Percentiles rank a stretch among this genome's conserved stretches.
Conservation (phyloP, 2,113 vertebrate species). For the Pterocles gutturalis region DNA sequence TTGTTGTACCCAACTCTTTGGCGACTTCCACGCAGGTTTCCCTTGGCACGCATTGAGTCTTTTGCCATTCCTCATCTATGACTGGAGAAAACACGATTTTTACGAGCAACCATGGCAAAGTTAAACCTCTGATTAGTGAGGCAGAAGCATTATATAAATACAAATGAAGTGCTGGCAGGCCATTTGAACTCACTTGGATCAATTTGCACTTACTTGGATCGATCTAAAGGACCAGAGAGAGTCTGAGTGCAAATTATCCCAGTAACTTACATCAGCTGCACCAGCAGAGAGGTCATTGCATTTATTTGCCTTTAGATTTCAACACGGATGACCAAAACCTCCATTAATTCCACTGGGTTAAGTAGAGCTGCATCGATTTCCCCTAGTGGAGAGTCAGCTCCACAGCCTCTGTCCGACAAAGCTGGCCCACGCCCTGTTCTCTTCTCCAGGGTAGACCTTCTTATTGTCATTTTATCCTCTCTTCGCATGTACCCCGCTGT, state of each 20-base stretch:
- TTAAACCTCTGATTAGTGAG: background rate
- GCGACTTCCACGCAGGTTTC: slow-evolving; percentile 94
- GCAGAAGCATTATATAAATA: slow-evolving; percentile 12
- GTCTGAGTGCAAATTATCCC: slow-evolving; percentile 10
- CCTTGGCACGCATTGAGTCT: slow-evolving; percentile 93
- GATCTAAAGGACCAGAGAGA: background rate
- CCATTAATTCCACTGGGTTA: background rate
- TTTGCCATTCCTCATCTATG: slow-evolving; percentile 97
- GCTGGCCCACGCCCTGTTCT: background rate
- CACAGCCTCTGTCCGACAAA: background rate
- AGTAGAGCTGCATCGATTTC: background rate
- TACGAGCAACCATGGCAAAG: background rate
- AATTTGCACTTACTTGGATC: background rate
- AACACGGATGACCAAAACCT: background rate
- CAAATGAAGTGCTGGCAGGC: slow-evolving; percentile 4
- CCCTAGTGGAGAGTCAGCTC: background rate
- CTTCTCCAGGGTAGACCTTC: background rate
- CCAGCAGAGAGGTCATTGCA: background rate
- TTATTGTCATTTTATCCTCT: background rate
- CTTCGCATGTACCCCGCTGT: accelerated
- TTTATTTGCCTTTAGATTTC: background rate
- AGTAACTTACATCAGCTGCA: slow-evolving; percentile 23
- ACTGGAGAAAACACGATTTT: slow-evolving; percentile 75
- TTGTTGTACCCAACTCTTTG: slow-evolving; percentile 88
- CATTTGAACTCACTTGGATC: slow-evolving; percentile 11